Base-by-base conservation (phyloP, 2,888 invertebrate genomes). In the Amphimallon solstitiale region DNA sequence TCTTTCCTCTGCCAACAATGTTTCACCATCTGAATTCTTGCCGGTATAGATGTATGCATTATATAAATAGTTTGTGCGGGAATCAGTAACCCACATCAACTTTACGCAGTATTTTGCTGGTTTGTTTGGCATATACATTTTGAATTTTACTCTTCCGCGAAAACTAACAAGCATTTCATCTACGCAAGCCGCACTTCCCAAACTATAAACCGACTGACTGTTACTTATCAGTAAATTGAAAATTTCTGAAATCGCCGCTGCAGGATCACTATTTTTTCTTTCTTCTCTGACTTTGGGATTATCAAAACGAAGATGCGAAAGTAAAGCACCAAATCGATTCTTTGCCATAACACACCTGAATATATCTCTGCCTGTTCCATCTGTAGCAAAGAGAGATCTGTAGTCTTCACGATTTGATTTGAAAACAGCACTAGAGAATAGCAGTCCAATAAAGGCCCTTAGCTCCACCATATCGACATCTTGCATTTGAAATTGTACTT, bases 401-500 rank as follows among this genome's bases (percentile, higher is more conserved):
- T 15, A 15, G 19, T 48, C 19, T 48, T 48, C 48, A 4, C 17
- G 48, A 19, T 48, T 48, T 48, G 48, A 48, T 48, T 48, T 48
- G 48, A 48, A 48, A 2, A 70, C 52, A 1, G 67, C 40, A 6
- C 67, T 68, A 43, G 60, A 71, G 7, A 69, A 43, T n/a, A 74
- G 56, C 3, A 74, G 38, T 12, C 74, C 70, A 37, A 74, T 45
- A 62, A 73, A 69, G 29, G 64, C 71, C 38, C 67, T 66, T 14
- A 74, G 19, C 56, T 73, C 23, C 2, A 23, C 5, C 5, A 23
- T n/a, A n/a, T n/a, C n/a, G n/a, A n/a, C n/a, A n/a, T n/a, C n/a
- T n/a, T n/a, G n/a, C n/a, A n/a, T n/a, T n/a, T n/a, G n/a, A n/a
- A n/a, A n/a, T n/a, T n/a, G n/a, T n/a, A n/a, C n/a, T n/a, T n/a